Evolutionary conservation across 2,797 vertebrate genomes (phyloP).

Genomic region (Paratrypauchen microcephalus): DNA sequence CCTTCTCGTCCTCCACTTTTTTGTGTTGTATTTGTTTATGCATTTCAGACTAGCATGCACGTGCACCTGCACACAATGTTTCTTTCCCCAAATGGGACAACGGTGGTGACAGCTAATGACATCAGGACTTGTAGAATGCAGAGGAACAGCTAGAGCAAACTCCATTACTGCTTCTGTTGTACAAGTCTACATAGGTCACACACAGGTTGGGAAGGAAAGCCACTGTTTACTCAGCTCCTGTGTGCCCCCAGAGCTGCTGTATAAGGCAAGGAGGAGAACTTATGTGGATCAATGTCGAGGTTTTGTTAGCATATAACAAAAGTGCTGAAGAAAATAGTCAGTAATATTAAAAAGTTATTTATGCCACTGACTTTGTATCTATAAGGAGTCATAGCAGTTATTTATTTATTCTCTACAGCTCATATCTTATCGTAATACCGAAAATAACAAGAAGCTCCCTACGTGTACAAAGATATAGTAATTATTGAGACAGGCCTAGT

Average conservation of each 20-base stretch:
- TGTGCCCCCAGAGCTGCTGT: conserved; percentile 26
- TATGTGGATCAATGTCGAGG: neutral
- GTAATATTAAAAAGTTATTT: too few species aligned
- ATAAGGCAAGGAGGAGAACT: neutral
- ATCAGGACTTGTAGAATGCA: conserved; percentile 33
- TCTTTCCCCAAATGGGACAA: conserved; percentile 51
- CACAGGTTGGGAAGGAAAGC: conserved; percentile 53
- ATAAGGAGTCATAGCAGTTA: too few species aligned
- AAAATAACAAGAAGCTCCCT: too few species aligned
- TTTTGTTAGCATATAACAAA: neutral
- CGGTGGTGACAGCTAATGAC: conserved; percentile 48
- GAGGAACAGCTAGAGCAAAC: conserved; percentile 67
- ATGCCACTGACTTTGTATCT: too few species aligned
- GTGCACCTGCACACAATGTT: conserved; percentile 7
- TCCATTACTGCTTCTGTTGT: conserved; percentile 72
- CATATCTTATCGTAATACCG: too few species aligned
- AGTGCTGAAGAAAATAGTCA: too few species aligned
- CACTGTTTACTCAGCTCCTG: conserved; percentile 41
- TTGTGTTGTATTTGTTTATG: conserved; percentile 14
- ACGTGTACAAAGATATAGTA: too few species aligned
- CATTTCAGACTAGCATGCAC: conserved; percentile 13
- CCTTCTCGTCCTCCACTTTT: conserved; percentile 1
- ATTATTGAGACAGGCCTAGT: too few species aligned
- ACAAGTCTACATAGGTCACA: conserved; percentile 46
- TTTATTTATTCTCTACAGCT: too few species aligned